These are phyloP conservation scores for Eulemur rubriventer DNA, from an alignment of 2,797 vertebrate genomes.

Conservation along the genomic window DNA sequence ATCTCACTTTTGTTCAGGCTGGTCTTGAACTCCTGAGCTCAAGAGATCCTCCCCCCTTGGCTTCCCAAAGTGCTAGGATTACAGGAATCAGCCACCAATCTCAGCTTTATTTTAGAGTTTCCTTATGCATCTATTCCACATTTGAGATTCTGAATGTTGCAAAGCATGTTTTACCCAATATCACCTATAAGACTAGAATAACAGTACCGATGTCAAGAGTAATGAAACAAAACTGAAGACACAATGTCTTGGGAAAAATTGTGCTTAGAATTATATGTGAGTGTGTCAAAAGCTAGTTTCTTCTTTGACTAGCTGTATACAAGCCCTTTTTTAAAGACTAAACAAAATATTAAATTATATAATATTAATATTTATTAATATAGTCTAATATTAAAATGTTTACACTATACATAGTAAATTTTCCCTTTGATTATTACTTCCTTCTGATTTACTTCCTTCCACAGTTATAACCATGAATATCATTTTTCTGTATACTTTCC, in stretches of 20 bases:
- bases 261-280: neutral
- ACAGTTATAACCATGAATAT: neutral
- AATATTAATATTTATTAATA: neutral
- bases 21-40: neutral
- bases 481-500: neutral
- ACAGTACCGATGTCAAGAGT: neutral
- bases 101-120: neutral
- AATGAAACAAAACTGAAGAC: neutral
- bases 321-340: neutral
- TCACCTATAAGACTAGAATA: neutral
- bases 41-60: neutral
- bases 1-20: neutral
- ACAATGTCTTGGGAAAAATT: neutral
- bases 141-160: neutral
- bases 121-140: neutral
- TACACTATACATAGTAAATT: neutral
- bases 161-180: neutral
- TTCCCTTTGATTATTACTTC: neutral
- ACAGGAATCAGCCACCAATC: neutral
- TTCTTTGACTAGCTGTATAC: neutral
- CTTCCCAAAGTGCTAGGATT: neutral
- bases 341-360: neutral
- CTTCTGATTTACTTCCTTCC: neutral
- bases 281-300: neutral
- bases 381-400: neutral